Conservation (phyloP, 2,113 vertebrate species). For the Ochotona curzoniae region DNA sequence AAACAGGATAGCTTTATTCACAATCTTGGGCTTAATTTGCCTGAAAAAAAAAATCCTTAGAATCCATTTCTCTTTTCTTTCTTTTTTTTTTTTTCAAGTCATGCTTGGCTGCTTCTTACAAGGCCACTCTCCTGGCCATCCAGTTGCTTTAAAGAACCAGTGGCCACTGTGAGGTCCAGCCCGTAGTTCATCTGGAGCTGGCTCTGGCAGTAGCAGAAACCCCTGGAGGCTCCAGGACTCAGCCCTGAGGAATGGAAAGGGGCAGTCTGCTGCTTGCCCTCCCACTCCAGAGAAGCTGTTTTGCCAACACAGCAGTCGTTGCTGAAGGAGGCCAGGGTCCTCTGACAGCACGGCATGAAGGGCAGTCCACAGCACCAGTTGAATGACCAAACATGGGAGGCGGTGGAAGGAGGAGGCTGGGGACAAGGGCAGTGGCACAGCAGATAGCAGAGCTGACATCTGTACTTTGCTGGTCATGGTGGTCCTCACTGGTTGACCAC, state of each 20-base stretch:
- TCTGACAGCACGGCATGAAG: background rate
- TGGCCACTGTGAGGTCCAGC: background rate
- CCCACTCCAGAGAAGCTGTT: background rate
- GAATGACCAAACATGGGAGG: background rate
- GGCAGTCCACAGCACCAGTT: background rate
- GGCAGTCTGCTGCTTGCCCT: background rate
- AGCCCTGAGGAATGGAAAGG: background rate
- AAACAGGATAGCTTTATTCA: slow-evolving; percentile 20
- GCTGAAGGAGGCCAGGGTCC: background rate
- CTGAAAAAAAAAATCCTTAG: background rate
- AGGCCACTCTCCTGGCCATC: background rate
- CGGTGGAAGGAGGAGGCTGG: background rate
- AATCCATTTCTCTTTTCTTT: background rate
- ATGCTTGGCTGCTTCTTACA: background rate
- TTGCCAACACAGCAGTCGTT: background rate
- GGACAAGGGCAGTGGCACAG: background rate
- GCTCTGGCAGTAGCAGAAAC: too few relatives aligned
- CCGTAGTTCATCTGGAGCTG: background rate
- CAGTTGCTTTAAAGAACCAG: background rate
- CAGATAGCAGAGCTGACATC: background rate
- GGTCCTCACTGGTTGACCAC: background rate
- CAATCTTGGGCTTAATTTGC: slow-evolving; percentile 48
- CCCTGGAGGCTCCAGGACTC: too few relatives aligned
- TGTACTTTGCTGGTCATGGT: rapidly evolving
- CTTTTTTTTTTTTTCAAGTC: background rate